These are phyloP conservation scores for Ectropis crepuscularia DNA, from an alignment of 2,888 invertebrate species.

Conservation along the genomic window DNA sequence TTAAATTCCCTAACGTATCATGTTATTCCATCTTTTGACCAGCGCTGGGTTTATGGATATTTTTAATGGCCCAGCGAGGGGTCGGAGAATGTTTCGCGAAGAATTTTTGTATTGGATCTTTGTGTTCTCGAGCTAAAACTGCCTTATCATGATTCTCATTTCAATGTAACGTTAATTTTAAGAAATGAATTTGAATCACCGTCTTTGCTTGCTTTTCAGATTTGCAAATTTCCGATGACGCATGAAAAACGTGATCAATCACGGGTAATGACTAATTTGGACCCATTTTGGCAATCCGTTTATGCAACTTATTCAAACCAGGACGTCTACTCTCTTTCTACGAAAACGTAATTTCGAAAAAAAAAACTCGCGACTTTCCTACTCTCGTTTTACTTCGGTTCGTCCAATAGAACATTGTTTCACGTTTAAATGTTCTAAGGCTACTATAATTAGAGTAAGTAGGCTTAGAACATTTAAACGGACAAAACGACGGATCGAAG, in stretches of 20 bases:
- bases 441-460: too few relatives aligned
- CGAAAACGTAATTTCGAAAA: too few relatives aligned
- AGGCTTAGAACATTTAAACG: too few relatives aligned
- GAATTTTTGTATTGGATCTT: constrained; percentile 30
- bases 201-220: constrained; percentile 3
- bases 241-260: constrained; percentile 4
- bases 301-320: neutral
- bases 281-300: neutral
- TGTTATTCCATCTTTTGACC: constrained; percentile 40
- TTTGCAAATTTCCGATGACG: constrained; percentile 8
- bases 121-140: constrained; percentile 29
- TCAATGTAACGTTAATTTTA: constrained; percentile 34
- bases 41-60: constrained; percentile 51
- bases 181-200: constrained; percentile 34
- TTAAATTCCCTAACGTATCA: constrained; percentile 46
- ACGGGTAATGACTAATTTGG: constrained; percentile 7
- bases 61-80: constrained; percentile 54
- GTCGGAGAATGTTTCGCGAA: constrained; percentile 41
- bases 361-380: too few relatives aligned
- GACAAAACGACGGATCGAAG: too few relatives aligned
- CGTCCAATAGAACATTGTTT: too few relatives aligned
- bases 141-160: constrained; percentile 38
- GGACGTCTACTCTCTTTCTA: too few relatives aligned
- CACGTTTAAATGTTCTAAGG: too few relatives aligned
- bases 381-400: too few relatives aligned